Evolutionary conservation across 2,888 invertebrate genomes (phyloP).

Genomic region (Tridacna gigas): DNA sequence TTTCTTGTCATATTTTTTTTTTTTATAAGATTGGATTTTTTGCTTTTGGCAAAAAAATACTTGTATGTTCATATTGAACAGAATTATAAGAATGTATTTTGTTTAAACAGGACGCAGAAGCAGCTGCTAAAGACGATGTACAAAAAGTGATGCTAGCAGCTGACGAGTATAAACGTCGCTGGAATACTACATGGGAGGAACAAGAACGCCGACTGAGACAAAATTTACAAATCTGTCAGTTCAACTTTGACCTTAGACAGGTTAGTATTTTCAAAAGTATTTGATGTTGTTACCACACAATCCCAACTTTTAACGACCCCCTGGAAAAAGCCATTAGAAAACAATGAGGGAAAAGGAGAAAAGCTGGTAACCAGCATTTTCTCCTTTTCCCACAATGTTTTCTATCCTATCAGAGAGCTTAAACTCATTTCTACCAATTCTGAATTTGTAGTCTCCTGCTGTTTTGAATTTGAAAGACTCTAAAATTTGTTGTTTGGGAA

Average conservation of each 20-base stretch:
- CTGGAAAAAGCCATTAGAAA: not conserved
- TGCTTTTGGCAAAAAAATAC: too few relatives aligned
- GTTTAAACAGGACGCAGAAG: constrained; percentile 87
- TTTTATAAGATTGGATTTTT: too few relatives aligned
- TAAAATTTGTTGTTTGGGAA: too few relatives aligned
- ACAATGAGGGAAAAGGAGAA: not conserved
- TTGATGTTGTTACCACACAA: too few relatives aligned
- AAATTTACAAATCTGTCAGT: constrained; percentile 88
- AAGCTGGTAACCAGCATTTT: not conserved
- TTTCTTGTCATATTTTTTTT: too few relatives aligned
- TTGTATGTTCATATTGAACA: too few relatives aligned
- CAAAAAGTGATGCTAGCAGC: constrained; percentile 89
- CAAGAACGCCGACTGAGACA: constrained; percentile 88
- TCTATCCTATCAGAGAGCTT: too few relatives aligned
- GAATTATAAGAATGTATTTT: not conserved
- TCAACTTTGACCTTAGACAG: constrained; percentile 88
- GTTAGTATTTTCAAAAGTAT: constrained; percentile 73
- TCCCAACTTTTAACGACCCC: not conserved
- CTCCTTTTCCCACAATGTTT: not conserved
- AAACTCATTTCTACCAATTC: too few relatives aligned
- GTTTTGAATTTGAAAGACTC: too few relatives aligned
- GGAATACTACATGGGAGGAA: constrained; percentile 88
- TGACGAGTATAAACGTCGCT: constrained; percentile 88
- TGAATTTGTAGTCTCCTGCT: too few relatives aligned
- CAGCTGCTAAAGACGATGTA: constrained; percentile 89